Evolutionary conservation across 2,888 invertebrate species (phyloP).

Genomic region (Phragmatobia fuliginosa): DNA sequence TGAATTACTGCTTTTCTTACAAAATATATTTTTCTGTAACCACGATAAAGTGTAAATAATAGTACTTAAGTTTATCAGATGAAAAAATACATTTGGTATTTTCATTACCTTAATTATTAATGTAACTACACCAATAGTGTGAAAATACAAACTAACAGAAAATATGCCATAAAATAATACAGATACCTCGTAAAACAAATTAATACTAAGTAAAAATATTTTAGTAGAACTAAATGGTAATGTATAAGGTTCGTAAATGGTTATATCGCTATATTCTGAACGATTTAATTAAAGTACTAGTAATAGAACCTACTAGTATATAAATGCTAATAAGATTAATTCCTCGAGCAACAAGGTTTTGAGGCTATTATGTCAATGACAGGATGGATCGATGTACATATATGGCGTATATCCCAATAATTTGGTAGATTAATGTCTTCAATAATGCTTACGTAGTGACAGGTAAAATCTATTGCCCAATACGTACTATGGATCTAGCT

Average conservation of each 20-base stretch:
- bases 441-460: constrained; percentile 38
- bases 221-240: background rate
- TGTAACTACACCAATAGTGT: no score
- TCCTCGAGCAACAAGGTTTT: background rate
- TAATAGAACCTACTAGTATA: background rate
- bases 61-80: no score
- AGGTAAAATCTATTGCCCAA: constrained; percentile 19
- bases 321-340: background rate
- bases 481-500: background rate
- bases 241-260: no score
- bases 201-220: background rate
- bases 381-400: background rate
- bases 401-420: constrained; percentile 21
- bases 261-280: background rate
- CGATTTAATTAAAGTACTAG: background rate
- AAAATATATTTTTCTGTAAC: no score
- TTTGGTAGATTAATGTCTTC: constrained; percentile 35
- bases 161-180: no score
- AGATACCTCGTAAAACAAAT: no score
- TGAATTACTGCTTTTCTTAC: background rate
- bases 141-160: no score
- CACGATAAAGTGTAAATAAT: no score
- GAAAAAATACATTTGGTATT: no score
- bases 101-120: no score
- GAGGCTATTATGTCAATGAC: background rate